phyloP scores from a whole-genome alignment of 2,888 invertebrate species.

The Venusia cambrica region DNA sequence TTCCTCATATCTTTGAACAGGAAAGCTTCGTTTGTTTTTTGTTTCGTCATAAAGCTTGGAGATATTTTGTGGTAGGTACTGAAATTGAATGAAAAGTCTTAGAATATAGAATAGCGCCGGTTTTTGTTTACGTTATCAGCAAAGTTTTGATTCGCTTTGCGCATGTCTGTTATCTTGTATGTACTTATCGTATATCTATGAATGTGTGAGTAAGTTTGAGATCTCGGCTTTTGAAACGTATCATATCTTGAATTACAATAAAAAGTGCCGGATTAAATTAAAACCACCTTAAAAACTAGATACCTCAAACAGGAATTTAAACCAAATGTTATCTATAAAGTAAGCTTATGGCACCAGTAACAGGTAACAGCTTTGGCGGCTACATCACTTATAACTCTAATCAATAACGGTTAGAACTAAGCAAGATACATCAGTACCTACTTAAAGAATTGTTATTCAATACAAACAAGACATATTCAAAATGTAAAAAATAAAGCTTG shows the following conservation, averaged over 20 bases:
- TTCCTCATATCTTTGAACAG: too few species aligned
- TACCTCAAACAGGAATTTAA: conserved; percentile 20
- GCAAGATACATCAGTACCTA: too few species aligned
- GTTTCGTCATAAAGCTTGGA: too few species aligned
- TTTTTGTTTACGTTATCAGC: conserved; percentile 12
- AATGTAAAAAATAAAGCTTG: too few species aligned
- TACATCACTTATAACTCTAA: conserved; percentile 4
- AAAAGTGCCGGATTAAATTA: conserved; percentile 22
- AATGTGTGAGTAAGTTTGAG: not conserved
- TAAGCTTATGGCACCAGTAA: conserved; percentile 15
- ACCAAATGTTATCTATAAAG: conserved; percentile 17
- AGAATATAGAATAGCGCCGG: too few species aligned
- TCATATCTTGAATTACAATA: conserved; percentile 17
- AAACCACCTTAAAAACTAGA: conserved; percentile 15
- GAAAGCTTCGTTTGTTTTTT: too few species aligned
- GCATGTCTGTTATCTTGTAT: conserved; percentile 23
- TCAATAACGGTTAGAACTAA: too few species aligned
- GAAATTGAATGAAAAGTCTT: too few species aligned
- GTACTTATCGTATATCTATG: conserved; percentile 5
- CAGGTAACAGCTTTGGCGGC: not conserved
- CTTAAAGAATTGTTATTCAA: too few species aligned
- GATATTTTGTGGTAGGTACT: too few species aligned
- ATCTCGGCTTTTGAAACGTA: conserved; percentile 8
- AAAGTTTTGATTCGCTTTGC: conserved; percentile 22
- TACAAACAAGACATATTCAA: too few species aligned